phyloP scores from a whole-genome alignment of 2,797 vertebrate species.

The Chelmon rostratus region DNA sequence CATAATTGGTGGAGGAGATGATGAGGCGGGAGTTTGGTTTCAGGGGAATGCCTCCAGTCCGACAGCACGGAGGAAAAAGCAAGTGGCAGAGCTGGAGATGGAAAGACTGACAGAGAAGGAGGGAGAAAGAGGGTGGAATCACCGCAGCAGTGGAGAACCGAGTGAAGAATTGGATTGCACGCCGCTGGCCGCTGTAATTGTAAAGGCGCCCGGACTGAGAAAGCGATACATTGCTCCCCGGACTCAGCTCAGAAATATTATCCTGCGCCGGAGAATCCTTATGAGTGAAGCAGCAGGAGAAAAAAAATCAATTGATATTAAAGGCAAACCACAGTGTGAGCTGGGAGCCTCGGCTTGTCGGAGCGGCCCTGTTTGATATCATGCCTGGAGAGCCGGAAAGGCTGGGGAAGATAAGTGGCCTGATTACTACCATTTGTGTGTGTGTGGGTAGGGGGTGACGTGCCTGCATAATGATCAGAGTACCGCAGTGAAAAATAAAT shows the following conservation, averaged over 20 bases:
- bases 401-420: slow-evolving; percentile 68
- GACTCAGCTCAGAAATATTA: slow-evolving; percentile 72
- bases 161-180: slow-evolving; percentile 72
- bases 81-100: slow-evolving; percentile 4
- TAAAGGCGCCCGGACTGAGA: slow-evolving; percentile 64
- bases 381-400: slow-evolving; percentile 60
- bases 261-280: slow-evolving; percentile 67
- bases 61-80: slow-evolving; percentile 18
- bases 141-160: slow-evolving; percentile 66
- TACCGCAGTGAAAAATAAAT: slow-evolving; percentile 22
- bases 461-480: slow-evolving; percentile 46
- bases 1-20: neutral
- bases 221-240: slow-evolving; percentile 61
- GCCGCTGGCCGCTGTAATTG: slow-evolving; percentile 66
- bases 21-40: slow-evolving; percentile 48
- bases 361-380: slow-evolving; percentile 70
- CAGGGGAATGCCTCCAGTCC: slow-evolving; percentile 33
- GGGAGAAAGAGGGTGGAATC: slow-evolving; percentile 51
- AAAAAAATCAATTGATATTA: slow-evolving; percentile 79
- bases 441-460: neutral
- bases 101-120: slow-evolving; percentile 9
- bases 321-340: slow-evolving; percentile 64
- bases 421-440: slow-evolving; percentile 56
- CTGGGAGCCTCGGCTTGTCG: slow-evolving; percentile 65
- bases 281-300: slow-evolving; percentile 45